Evolutionary conservation across 2,888 invertebrate species (phyloP), one percentile per base, ranked within the genome.

Genomic region (Lingula anatina): DNA sequence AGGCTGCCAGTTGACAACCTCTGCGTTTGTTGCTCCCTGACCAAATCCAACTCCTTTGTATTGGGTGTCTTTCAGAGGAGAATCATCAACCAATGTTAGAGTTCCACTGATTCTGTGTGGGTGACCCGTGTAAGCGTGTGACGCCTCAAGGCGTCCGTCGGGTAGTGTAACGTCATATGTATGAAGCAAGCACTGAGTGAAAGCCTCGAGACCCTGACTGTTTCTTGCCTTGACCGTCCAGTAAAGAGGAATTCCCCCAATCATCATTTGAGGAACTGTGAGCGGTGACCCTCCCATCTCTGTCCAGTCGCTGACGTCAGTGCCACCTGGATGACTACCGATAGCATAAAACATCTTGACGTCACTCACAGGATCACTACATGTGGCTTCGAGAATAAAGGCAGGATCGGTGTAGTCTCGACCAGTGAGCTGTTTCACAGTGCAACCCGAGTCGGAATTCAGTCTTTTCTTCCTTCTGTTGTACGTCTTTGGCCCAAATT

Each of bases 91-190:
- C 5, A 57, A 57, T 2, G 64, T 44, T 2, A 64, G 56, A 15
- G 55, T 56, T 0, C 59, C 64, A 21, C 53, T 44, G 1, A 68
- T 41, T 39, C 49, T 59, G 7, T 50, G 47, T 0, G 64, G 59
- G 51, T 65, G 64, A 49, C 65, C 64, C n/a, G 65, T 61, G 43
- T 47, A 61, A 9, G 45, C 37, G 44, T 61, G 62, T 0, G 60
- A 50, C 31, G 61, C 56, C 28, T 61, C 64, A 18, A 68, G 59
- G 27, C 67, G 44, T 2, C 66, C 68, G 44, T 58, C 64, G 2
- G 68, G 67, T n/a, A 62, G 44, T 1, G 65, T 64, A 25, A 52
- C 61, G 45, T 68, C 68, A 44, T 51, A 67, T 1, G 66, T 68
- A 5, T 53, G 36, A 1, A 68, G 51, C 15, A 38, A 51, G 42